Base-by-base conservation (phyloP, 2,797 vertebrate genomes). In the Bovichtus diacanthus region DNA sequence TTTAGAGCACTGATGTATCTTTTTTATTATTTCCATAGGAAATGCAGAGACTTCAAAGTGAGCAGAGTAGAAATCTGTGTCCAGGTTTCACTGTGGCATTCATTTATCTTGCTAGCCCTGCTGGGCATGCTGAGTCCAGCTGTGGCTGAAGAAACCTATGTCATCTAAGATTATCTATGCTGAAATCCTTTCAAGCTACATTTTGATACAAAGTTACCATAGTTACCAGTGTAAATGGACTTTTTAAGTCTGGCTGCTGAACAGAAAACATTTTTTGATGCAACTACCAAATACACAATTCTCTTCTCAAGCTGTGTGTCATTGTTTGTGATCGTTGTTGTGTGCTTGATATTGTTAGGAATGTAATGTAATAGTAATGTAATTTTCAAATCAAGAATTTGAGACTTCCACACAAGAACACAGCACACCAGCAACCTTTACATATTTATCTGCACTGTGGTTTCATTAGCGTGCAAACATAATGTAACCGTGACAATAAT, bases 1-100 rank as follows among this genome's bases (percentile, higher is more conserved):
- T 91, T 85, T 78, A 50, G 54, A 77, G 54, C 79, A 88, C 50
- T 71, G 73, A 88, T 89, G 73, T 78, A 71, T 85, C 44, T 61
- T 83, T 51, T 73, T 61, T 60, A 55, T 69, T 67, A 43, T 65
- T 72, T 65, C 63, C 44, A 81, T 60, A 67, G n/a, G 27, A 73
- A 82, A 76, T 34, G 62, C 47, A 69, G 51, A 68, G 66, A 74
- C 36, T 54, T 66, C 38, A 79, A 61, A 68, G 36, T 27, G 66
- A 76, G 73, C 71, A 27, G 39, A 73, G 41, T 59, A 66, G 64
- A 47, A 55, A 63, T 80, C 36, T 16, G 54, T 79, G 75, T 76
- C 55, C 68, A 19, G 34, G 31, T 76, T 83, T 58, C 69, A 77
- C 39, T 64, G 38, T 73, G 65, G 64, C 53, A 56, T 81, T 90